Evolutionary conservation across 1,140 invertebrate genomes (phyloP), one percentile per base, ranked within the genome.

Genomic region (Conopomorpha cramerella): DNA sequence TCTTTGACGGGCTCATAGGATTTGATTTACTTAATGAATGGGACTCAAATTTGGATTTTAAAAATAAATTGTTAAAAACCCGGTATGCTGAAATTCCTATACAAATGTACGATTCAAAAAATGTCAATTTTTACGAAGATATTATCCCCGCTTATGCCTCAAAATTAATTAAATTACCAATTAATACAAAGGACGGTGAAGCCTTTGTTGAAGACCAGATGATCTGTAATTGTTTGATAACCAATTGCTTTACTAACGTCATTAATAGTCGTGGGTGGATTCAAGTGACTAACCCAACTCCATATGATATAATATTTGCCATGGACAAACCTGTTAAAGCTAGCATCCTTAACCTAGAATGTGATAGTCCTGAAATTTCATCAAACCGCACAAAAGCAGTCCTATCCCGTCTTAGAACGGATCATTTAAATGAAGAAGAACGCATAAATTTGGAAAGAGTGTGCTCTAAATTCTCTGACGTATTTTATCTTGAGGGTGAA

Each of bases 401-500:
- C 6, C 3, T 32, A 8, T 29, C 28, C 13, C 28, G 28, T 12
- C 11, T 32, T 3, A 6, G 30, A 3, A 32, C 15, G 6, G 16
- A 17, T 15, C 30, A 32, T 11, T 8, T 32, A 17, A 32, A 32
- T 11, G 6, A 6, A 6, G 30, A 32, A 17, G 30, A 32, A 32
- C 30, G 30, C 7, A 15, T 8, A 8, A 16, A 15, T 16, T 32
- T 32, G 16, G 30, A 16, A 16, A 4, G 7, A 8, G 3, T 32
- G 7, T 32, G 30, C 16, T 7, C 13, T 7, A 7, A 32, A 8
- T 15, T 14, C 16, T 7, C 13, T 11, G 3, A 32, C 16, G 16
- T 32, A 16, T 32, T 32, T 11, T n/a, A n/a, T n/a, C n/a, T n/a
- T n/a, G n/a, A n/a, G n/a, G n/a, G 28, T 16, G 29, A 38, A 8